Percentiles rank a stretch among this genome's conserved stretches.
phyloP scores from a whole-genome alignment of 2,797 vertebrate species.

The Neosilurus mollespiculum region DNA sequence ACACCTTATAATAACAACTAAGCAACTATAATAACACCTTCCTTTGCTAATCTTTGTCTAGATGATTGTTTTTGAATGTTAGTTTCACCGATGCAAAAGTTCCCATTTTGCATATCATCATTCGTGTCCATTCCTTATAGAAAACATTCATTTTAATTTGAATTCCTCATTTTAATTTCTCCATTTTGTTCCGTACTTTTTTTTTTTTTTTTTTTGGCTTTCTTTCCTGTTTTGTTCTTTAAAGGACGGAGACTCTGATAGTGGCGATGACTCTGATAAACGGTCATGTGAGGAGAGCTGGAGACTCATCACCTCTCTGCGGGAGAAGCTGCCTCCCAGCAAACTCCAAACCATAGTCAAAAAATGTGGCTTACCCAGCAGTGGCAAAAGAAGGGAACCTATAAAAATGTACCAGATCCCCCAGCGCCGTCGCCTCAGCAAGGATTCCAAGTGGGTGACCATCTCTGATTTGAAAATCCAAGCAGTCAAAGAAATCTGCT shows the following conservation, averaged over 20 bases:
- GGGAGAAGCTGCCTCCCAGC: constrained; percentile 99
- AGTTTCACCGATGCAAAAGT: constrained; percentile 46
- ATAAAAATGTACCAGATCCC: constrained; percentile 99
- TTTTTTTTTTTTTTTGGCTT: constrained; percentile 73
- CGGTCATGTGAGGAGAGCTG: constrained; percentile 99
- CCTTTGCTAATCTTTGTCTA: not conserved
- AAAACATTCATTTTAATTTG: constrained; percentile 65
- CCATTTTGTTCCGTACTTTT: constrained; percentile 74
- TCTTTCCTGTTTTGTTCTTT: constrained; percentile 85
- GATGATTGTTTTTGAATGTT: not conserved
- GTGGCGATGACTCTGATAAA: constrained; percentile 99
- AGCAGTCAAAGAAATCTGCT: constrained; percentile 99
- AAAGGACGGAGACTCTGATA: constrained; percentile 99
- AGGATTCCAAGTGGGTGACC: constrained; percentile 98
- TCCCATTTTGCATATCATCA: constrained; percentile 81
- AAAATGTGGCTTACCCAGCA: constrained; percentile 99
- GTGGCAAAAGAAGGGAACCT: constrained; percentile 93
- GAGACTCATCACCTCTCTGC: constrained; percentile 98
- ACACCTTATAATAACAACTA: too few relatives aligned
- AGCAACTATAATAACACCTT: not conserved
- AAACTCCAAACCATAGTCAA: constrained; percentile 99
- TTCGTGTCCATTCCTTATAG: constrained; percentile 72
- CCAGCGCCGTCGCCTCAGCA: constrained; percentile 92
- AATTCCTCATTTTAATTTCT: constrained; percentile 76
- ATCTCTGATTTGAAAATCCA: constrained; percentile 99